These are phyloP conservation scores for Campoletis raptor DNA, from an alignment of 2,888 invertebrate species.

Conservation along the genomic window DNA sequence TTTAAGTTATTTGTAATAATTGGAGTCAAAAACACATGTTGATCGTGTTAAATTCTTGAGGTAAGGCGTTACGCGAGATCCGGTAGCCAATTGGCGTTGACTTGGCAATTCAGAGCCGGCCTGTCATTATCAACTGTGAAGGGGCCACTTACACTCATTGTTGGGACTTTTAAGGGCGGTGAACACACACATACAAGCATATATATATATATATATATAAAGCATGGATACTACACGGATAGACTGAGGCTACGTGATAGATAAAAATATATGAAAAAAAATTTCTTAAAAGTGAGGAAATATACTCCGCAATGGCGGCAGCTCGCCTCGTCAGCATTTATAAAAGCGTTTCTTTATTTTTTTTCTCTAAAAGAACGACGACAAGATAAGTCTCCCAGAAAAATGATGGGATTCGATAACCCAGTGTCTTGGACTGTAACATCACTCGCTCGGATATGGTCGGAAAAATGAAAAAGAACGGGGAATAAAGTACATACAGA, in stretches of 20 bases:
- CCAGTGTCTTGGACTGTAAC: conserved; percentile 10
- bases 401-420: conserved; percentile 63
- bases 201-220: conserved; percentile 16
- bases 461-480: conserved; percentile 37
- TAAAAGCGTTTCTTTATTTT: conserved; percentile 41
- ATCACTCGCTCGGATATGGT: conserved; percentile 18
- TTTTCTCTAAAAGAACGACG: neutral
- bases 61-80: conserved; percentile 61
- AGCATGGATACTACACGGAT: neutral
- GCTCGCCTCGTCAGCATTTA: conserved; percentile 66
- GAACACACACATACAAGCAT: neutral
- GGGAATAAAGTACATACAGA: conserved; percentile 13
- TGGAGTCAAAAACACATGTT: neutral
- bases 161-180: conserved; percentile 38
- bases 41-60: neutral
- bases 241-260: neutral
- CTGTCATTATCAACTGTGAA: conserved; percentile 76
- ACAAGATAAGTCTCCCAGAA: conserved; percentile 11
- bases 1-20: neutral
- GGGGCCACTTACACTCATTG: conserved; percentile 75
- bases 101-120: conserved; percentile 74
- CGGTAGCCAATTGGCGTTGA: conserved; percentile 77
- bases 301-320: conserved; percentile 36
- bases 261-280: conserved; percentile 25
- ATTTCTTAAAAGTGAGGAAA: neutral